Evolutionary conservation across 1,140 invertebrate species (phyloP).

Genomic region (Trialeurodes vaporariorum): DNA sequence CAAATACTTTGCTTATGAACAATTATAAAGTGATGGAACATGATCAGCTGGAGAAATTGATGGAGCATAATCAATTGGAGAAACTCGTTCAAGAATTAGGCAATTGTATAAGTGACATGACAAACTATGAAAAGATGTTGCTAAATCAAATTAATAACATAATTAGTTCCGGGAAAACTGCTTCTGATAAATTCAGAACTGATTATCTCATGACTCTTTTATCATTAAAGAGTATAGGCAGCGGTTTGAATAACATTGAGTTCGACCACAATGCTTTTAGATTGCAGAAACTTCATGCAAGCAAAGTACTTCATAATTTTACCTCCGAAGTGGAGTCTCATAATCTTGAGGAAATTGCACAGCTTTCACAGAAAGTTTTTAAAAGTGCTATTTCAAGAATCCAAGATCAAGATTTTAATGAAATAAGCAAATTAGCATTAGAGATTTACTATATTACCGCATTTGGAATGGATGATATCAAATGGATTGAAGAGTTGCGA

Average conservation of each 20-base stretch:
- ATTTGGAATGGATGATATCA: neutral
- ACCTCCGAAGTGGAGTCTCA: neutral
- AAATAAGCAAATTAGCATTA: neutral
- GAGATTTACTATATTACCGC: neutral
- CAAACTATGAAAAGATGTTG: neutral
- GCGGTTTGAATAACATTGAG: neutral
- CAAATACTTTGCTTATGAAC: neutral
- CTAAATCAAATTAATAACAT: neutral
- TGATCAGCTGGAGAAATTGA: neutral
- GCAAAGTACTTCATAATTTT: neutral
- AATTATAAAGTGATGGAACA: neutral
- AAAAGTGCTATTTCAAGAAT: constrained; percentile 2
- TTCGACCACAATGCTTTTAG: neutral
- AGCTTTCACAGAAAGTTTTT: neutral
- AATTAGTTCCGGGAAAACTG: neutral
- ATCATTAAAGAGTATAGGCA: neutral
- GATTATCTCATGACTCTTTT: neutral
- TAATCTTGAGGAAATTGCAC: neutral
- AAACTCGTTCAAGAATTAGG: neutral
- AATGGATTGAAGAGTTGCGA: constrained; percentile 2
- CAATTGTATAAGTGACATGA: neutral
- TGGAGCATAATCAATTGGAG: neutral
- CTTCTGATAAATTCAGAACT: constrained; percentile 1
- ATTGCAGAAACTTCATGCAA: neutral
- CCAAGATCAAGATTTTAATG: neutral